These are phyloP conservation scores for Zoanthus sansibaricus DNA, from an alignment of 92 coral and sea anemone genomes.

Conservation along the genomic window DNA sequence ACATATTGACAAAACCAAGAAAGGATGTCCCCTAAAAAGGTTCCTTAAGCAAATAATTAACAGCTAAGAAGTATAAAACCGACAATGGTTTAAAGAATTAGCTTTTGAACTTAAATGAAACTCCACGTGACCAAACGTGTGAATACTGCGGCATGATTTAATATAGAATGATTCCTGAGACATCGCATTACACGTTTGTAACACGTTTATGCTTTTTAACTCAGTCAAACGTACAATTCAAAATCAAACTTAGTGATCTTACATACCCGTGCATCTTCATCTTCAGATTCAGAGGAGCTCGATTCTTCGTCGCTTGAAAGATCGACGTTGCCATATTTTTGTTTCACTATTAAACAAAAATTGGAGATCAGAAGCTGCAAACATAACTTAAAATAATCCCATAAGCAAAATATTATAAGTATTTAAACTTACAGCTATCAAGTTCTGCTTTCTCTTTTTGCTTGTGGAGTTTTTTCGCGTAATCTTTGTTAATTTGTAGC, in stretches of 20 bases:
- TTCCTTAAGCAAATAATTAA: too few species aligned
- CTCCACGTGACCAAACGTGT: too few species aligned
- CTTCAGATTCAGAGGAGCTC: slow-evolving; percentile 93
- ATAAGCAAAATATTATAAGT: neutral
- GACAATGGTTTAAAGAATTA: too few species aligned
- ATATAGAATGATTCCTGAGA: too few species aligned
- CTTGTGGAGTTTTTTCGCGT: slow-evolving; percentile 85
- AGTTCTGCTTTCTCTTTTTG: slow-evolving; percentile 88
- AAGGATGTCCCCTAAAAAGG: too few species aligned
- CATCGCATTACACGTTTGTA: too few species aligned
- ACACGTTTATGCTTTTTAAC: too few species aligned
- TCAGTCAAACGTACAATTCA: neutral
- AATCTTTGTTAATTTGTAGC: slow-evolving; percentile 80
- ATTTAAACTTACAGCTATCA: slow-evolving; percentile 75
- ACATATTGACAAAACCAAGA: too few species aligned
- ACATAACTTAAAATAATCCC: neutral
- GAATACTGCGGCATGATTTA: too few species aligned
- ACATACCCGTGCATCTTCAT: slow-evolving; percentile 90
- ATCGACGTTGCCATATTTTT: slow-evolving; percentile 81
- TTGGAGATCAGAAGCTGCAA: slow-evolving; percentile 1
- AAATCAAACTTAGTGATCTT: neutral
- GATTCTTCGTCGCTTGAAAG: slow-evolving; percentile 68
- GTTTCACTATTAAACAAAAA: slow-evolving; percentile 68
- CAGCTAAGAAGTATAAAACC: too few species aligned
- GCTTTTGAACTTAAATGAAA: too few species aligned